Base-by-base conservation (phyloP, 2,113 vertebrate species). In the Artemisiospiza belli region DNA sequence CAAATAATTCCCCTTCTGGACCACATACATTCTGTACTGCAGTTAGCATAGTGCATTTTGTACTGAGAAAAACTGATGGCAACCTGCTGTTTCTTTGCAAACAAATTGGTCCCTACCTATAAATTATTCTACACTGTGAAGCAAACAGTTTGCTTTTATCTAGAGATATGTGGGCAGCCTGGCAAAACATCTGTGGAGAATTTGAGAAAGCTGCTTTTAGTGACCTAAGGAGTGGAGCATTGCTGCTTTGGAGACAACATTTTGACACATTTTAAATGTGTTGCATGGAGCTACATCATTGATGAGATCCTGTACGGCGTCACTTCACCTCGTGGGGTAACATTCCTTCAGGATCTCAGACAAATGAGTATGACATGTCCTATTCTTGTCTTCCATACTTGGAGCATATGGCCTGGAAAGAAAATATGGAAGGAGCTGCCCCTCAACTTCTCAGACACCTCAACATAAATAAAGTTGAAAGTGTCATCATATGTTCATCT, bases 61-160 rank as follows among this genome's bases (percentile, higher is more conserved):
- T 72, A 75, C 76, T 52, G 91, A 80, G 66, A 90, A 95, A 96
- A 92, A 83, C 80, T 31, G 31, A 85, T 84, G 68, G 55, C 87
- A 88, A 77, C 96, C 94, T 44, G 62, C 94, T 96, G 93, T 94
- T 97, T 82, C 94, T 79, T 83, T 89, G 86, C 92, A 92, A 96
- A 89, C n/a, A 97, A 97, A 97, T 93, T 96, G 90, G 90, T 95
- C 87, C 63, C 92, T 95, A 82, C 69, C 96, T 97, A 97, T 98
- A 97, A 97, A 98, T 98, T 98, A 98, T 97, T 97, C 97, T 91
- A 84, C 81, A 58, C 90, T 87, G 64, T 75, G 80, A 97, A 94
- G 62, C 76, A 95, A 96, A 91, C 37, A 84, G 80, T 94, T 97
- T 92, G 64, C 89, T 96, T 97, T 97, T 94, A 92, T 94, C 84